These are phyloP conservation scores for Subanguina moxae DNA, from an alignment of 1,140 invertebrate species.

Conservation along the genomic window DNA sequence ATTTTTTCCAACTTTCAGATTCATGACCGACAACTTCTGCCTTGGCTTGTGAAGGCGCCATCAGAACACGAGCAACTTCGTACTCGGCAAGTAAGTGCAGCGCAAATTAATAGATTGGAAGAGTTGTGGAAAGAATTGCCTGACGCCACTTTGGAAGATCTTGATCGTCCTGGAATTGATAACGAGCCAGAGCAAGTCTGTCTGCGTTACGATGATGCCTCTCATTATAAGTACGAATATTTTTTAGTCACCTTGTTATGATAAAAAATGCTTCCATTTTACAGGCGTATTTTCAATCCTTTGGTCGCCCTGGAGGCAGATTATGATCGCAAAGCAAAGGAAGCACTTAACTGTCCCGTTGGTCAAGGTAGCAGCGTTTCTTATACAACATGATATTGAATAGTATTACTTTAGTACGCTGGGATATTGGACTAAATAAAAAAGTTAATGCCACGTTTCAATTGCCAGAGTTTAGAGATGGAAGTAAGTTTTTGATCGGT, in stretches of 20 bases:
- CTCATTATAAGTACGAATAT: conserved; percentile 67
- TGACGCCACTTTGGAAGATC: conserved; percentile 88
- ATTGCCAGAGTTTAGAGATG: conserved; percentile 90
- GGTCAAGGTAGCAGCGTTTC: conserved; percentile 67
- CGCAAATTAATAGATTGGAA: conserved; percentile 94
- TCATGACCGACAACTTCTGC: conserved; percentile 85
- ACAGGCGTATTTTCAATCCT: conserved; percentile 92
- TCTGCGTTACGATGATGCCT: conserved; percentile 90
- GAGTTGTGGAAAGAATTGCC: conserved; percentile 82
- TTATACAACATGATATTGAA: too few species aligned
- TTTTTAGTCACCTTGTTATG: neutral
- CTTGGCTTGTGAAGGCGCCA: conserved; percentile 93
- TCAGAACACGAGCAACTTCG: conserved; percentile 89
- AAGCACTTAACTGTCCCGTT: conserved; percentile 95
- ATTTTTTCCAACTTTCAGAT: neutral
- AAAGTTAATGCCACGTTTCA: conserved; percentile 95
- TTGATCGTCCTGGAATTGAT: conserved; percentile 81
- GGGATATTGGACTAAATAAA: conserved; percentile 96
- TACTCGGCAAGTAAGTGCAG: conserved; percentile 87
- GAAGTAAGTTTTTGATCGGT: conserved; percentile 56
- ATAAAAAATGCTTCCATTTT: conserved; percentile 64
- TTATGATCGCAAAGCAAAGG: conserved; percentile 94
- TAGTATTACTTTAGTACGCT: conserved; percentile 76
- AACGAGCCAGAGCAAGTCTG: conserved; percentile 74
- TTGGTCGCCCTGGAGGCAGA: conserved; percentile 94